Evolutionary conservation across 2,888 invertebrate species (phyloP), one percentile per base, ranked within the genome.

Genomic region (Brachyptera putata): DNA sequence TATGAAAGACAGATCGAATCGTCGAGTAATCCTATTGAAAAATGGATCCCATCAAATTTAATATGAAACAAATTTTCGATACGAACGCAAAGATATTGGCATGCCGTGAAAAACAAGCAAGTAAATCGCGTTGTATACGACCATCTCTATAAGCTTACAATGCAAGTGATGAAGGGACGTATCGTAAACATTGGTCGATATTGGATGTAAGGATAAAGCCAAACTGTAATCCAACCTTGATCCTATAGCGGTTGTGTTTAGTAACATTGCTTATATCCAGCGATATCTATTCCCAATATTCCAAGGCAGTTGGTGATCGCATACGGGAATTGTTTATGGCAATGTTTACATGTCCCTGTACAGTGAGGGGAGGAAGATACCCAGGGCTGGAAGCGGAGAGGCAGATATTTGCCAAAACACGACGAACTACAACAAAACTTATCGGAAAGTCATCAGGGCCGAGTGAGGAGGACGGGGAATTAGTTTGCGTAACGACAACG

Each of bases 321-420:
- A 30, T 30, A 30, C 30, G 49, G 49, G 49, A 50, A 36, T 49
- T 34, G 49, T 58, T 58, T 58, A 58, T 58, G n/a, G 50, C n/a
- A 34, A 18, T 58, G 58, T 58, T 58, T 58, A 58, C 58, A 58
- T 58, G 49, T 7, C 46, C 24, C 43, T 39, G 26, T 25, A 4
- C 22, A 21, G 9, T 24, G 11, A 21, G 46, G 22, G 22, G 22
- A 24, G 46, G 46, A 24, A 39, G n/a, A n/a, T n/a, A 7, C 9
- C 7, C n/a, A 14, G n/a, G 22, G 25, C 16, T 16, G 36, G 13
- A 3, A 21, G n/a, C n/a, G n/a, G n/a, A 24, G 48, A 22, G 50
- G 16, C 26, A 30, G 3, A 21, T 21, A 14, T 30, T 7, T 16
- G 36, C 18, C 36, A 53, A 22, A 24, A 34, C 36, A 34, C 18